These are phyloP conservation scores for Labrus mixtus DNA, from an alignment of 2,113 vertebrate species.

Conservation along the genomic window DNA sequence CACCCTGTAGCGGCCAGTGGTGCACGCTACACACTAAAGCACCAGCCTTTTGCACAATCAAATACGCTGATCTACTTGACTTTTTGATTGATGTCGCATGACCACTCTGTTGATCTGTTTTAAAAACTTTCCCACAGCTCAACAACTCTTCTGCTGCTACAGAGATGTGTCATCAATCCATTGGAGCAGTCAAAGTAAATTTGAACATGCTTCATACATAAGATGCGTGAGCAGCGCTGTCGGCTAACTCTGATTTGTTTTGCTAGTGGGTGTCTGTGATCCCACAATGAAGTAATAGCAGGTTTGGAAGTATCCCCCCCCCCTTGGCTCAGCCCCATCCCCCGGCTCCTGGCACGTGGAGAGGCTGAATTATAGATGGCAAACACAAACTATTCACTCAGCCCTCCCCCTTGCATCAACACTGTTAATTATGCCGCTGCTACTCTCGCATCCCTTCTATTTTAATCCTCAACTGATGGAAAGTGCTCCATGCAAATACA, in stretches of 20 bases:
- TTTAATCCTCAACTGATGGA: constrained; percentile 67
- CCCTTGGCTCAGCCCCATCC: constrained; percentile 54
- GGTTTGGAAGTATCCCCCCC: constrained; percentile 57
- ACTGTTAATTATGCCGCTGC: constrained; percentile 74
- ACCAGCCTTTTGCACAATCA: neutral
- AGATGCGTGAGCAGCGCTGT: constrained; percentile 14
- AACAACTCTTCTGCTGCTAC: neutral
- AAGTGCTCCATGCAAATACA: constrained; percentile 43
- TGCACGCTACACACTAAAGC: neutral
- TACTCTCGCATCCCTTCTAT: constrained; percentile 60
- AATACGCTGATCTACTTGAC: constrained; percentile 15
- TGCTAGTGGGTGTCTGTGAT: constrained; percentile 46
- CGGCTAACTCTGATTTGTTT: constrained; percentile 42
- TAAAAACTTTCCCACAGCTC: constrained; percentile 2
- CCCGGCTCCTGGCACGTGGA: constrained; percentile 58
- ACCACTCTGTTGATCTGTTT: constrained; percentile 8
- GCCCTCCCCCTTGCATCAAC: constrained; percentile 50
- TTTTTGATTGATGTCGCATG: constrained; percentile 18
- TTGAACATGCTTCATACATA: constrained; percentile 4
- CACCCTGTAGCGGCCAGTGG: constrained; percentile 7
- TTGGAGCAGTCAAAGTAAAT: constrained; percentile 30
- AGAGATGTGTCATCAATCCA: constrained; percentile 27
- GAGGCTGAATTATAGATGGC: constrained; percentile 71
- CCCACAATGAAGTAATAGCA: constrained; percentile 67
- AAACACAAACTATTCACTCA: constrained; percentile 58